Conservation (phyloP, 1,140 invertebrate genomes). For the Phymorhynchus buccinoides region DNA sequence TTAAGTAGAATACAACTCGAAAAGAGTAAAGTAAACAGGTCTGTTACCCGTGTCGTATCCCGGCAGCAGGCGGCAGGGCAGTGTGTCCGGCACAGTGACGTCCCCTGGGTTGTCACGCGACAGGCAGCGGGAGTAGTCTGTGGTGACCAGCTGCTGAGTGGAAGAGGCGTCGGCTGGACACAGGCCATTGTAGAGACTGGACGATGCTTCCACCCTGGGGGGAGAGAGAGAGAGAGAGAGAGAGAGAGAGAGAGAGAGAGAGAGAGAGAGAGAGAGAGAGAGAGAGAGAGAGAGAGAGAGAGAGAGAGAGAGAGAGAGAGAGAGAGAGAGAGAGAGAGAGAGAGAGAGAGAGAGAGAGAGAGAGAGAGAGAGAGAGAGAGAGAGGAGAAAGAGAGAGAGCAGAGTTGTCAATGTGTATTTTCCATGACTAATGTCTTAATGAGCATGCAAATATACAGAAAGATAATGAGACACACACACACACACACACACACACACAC, state of each 20-base stretch:
- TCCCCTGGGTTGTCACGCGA: slow-evolving; percentile 18
- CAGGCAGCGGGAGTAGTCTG: slow-evolving; percentile 38
- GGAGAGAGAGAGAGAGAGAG: not conserved
- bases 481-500: not conserved
- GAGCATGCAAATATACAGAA: not conserved
- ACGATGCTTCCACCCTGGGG: slow-evolving; percentile 36
- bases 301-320: too few species aligned
- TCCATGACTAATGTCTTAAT: not conserved
- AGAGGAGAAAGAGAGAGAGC: too few species aligned
- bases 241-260: too few species aligned
- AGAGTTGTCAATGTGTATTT: not conserved
- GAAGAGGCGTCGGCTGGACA: slow-evolving; percentile 35
- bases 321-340: too few species aligned
- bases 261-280: too few species aligned
- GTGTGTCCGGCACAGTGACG: not conserved
- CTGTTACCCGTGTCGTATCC: slow-evolving; percentile 42
- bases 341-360: too few species aligned
- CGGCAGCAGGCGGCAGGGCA: slow-evolving; percentile 35
- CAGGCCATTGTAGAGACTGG: slow-evolving; percentile 50
- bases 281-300: too few species aligned
- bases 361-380: too few species aligned
- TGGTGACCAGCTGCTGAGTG: not conserved
- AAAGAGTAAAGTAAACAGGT: too few species aligned
- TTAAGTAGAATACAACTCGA: too few species aligned
- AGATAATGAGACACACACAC: too few species aligned